Evolutionary conservation across 1,140 invertebrate species (phyloP), one percentile per base, ranked within the genome.

Genomic region (Liolophura sinensis): DNA sequence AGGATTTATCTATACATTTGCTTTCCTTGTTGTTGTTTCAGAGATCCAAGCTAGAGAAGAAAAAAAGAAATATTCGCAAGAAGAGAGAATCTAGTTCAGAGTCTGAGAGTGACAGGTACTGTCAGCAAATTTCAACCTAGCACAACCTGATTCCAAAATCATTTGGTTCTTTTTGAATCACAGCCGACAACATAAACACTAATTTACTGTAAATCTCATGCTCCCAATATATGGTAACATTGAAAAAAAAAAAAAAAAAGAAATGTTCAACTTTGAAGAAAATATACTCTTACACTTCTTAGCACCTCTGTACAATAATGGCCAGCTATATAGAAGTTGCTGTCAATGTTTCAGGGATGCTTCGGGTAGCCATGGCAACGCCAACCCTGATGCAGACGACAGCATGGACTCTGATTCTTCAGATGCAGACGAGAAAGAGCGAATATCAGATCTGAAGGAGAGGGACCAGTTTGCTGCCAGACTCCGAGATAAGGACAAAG

Each of bases 401-500:
- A 67, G 78, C 51, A 61, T 16, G 27, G 31, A 58, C 20, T 63
- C 27, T 62, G 31, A 40, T 40, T 40, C 31, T 5, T 40, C 31
- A 5, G 31, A 40, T 9, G 31, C 31, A 62, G 65, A 73, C 54
- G 84, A 86, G 63, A 88, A 91, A 66, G 87, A 88, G 65, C 87
- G 93, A 57, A 82, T 88, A 47, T 87, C 89, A 75, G 96, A 99
- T 88, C 86, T 97, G 14, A 90, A 92, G 80, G 95, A 97, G 84
- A 87, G 97, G 78, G 97, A 99, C 87, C 95, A 94, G 79, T 98
- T 99, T 87, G 91, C 94, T 0, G 90, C 90, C 72, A 87, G 97
- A 69, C 85, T 99, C 0, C 92, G 92, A 78, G 89, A 92, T 72
- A 92, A 92, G 76, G 97, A 99, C 89, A 93, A 96, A 83, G 90